These are phyloP conservation scores for Natator depressus DNA, from an alignment of 2,113 vertebrate species.

Conservation along the genomic window DNA sequence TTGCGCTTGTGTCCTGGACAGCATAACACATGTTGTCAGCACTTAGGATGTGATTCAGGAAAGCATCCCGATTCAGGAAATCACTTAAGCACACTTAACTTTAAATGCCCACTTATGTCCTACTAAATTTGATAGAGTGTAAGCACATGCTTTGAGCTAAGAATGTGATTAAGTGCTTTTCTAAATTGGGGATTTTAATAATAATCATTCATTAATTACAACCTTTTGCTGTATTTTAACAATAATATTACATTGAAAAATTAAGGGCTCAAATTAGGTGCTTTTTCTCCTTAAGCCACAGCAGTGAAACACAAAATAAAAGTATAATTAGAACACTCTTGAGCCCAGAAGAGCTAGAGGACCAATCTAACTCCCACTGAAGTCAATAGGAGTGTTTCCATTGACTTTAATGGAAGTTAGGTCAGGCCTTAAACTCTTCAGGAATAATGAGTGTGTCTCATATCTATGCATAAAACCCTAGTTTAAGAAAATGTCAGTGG, in stretches of 20 bases:
- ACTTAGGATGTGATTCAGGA: not conserved
- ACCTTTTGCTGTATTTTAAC: not conserved
- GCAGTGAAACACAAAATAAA: not conserved
- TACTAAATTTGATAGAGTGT: not conserved
- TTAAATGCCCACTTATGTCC: not conserved
- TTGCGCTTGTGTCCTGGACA: fast-evolving
- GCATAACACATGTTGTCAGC: not conserved
- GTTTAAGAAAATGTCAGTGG: not conserved
- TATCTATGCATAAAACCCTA: not conserved
- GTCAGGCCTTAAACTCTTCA: not conserved
- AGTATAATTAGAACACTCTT: not conserved
- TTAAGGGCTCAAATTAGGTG: not conserved
- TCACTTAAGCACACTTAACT: no score
- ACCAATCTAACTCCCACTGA: not conserved
- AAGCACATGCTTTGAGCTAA: not conserved
- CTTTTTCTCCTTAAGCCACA: not conserved
- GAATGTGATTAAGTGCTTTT: not conserved
- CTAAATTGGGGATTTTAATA: not conserved
- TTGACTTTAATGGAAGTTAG: not conserved
- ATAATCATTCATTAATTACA: not conserved
- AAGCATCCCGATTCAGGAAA: not conserved
- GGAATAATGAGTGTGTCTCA: not conserved
- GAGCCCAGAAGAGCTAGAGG: not conserved
- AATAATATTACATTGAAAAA: not conserved
- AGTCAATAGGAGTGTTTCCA: not conserved